Conservation (phyloP, 2,113 vertebrate genomes). For the Tenrec ecaudatus region DNA sequence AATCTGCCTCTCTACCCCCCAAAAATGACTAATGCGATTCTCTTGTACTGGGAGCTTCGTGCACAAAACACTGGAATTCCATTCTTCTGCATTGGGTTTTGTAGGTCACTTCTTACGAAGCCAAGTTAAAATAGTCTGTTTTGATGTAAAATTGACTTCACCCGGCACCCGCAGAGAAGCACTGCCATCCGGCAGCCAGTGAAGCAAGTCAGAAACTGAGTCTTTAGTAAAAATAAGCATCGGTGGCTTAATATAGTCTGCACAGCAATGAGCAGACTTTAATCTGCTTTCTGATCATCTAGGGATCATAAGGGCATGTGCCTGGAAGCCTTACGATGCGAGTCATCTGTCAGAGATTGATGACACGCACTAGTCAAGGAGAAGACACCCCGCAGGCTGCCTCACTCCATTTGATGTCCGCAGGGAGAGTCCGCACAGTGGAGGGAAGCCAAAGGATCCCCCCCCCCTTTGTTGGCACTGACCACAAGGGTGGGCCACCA, state of each 20-base stretch:
- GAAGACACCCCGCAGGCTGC: not conserved
- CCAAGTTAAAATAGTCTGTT: constrained; percentile 43
- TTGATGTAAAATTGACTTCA: constrained; percentile 64
- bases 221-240: constrained; percentile 30
- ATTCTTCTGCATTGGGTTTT: constrained; percentile 44
- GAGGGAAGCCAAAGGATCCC: not conserved
- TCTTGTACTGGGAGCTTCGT: constrained; percentile 18
- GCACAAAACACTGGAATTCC: constrained; percentile 30
- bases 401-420: not conserved
- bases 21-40: not conserved
- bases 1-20: constrained; percentile 36
- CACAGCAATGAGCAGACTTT: not conserved
- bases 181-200: not conserved
- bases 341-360: not conserved
- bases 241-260: not conserved
- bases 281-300: constrained; percentile 18
- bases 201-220: constrained; percentile 10
- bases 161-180: not conserved
- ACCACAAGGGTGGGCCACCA: not conserved
- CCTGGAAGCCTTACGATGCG: not conserved
- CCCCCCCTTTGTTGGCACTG: not conserved
- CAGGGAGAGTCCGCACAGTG: not conserved
- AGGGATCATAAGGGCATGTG: not conserved
- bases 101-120: constrained; percentile 62
- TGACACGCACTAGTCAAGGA: not conserved